These are phyloP conservation scores for Tauraco erythrolophus DNA, from an alignment of 2,113 vertebrate species.

Conservation along the genomic window DNA sequence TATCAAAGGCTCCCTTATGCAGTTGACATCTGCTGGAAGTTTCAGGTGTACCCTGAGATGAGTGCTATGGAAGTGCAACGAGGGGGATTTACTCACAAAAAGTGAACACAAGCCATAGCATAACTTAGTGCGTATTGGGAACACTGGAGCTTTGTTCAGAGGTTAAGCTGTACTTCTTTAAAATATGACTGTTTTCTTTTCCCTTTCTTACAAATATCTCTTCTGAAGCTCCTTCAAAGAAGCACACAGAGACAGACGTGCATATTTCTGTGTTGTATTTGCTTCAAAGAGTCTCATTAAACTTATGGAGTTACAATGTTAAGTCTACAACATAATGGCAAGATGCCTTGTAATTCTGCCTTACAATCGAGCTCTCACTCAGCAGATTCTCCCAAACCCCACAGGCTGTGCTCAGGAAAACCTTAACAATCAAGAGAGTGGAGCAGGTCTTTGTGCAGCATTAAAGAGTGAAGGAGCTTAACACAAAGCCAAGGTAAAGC, in stretches of 20 bases:
- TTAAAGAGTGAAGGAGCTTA: not conserved
- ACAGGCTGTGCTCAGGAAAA: not conserved
- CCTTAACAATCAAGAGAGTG: not conserved
- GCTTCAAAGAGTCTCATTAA: not conserved
- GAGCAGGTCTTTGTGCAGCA: not conserved
- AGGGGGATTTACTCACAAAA: constrained; percentile 2
- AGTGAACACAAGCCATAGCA: not conserved
- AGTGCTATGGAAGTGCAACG: not conserved
- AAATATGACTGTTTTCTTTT: not conserved
- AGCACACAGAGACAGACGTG: not conserved
- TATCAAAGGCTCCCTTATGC: not conserved
- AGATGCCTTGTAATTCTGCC: not conserved
- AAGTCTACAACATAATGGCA: not conserved
- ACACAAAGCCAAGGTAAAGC: not conserved
- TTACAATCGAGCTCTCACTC: constrained; percentile 9
- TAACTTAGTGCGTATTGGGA: not conserved
- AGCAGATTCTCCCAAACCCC: not conserved
- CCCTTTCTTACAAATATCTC: not conserved
- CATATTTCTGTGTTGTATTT: not conserved
- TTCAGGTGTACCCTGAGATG: not conserved
- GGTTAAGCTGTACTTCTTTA: not conserved
- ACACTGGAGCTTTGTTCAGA: not conserved
- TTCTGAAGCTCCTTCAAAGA: not conserved
- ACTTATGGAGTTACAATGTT: not conserved
- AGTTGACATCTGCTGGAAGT: not conserved